Evolutionary conservation across 2,888 invertebrate genomes (phyloP), one percentile per base, ranked within the genome.

Genomic region (Rhingia rostrata): DNA sequence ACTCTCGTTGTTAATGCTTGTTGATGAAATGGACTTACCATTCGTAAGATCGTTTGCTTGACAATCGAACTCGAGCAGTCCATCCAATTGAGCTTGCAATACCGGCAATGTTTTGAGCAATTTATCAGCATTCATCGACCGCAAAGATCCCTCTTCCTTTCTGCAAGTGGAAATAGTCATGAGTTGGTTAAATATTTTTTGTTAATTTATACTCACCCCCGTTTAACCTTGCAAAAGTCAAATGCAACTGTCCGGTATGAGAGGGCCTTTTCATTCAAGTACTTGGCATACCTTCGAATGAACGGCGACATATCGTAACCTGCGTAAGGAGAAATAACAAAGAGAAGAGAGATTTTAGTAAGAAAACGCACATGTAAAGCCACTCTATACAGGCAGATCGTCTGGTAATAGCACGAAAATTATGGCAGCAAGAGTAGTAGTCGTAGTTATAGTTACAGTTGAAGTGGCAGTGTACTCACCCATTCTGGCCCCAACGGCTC

Each of bases 291-390:
- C 88, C 99, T 95, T 91, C 99, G 94, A 91, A 99, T 99, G 92
- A 98, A 99, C 88, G 98, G 98, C 63, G 99, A 99, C 99, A 99
- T 99, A 92, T 99, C 99, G 93, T 99, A 99, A 86, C 98, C 98
- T 98, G 58, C 10, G 51, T 78, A 12, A 33, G 86, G 80, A 66
- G 63, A 67, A 6, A n/a, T 0, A n/a, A 4, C 22, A 22, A 53
- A 53, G 4, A 49, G 4, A 43, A 63, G 37, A 43, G 78, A 78
- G 14, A 60, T 73, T 83, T 66, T 63, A 66, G 22, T 77, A 45
- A 41, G 22, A 86, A 75, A 67, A 72, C 88, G 45, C 63, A 4
- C 41, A 54, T 10, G 10, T 22, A 1, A 14, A 43, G 64, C 69
- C 58, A 60, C 45, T 60, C 14, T 64, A 7, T 67, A 37, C 58